Evolutionary conservation across 2,797 vertebrate genomes (phyloP).

Genomic region (Orientallactaga sibirica): DNA sequence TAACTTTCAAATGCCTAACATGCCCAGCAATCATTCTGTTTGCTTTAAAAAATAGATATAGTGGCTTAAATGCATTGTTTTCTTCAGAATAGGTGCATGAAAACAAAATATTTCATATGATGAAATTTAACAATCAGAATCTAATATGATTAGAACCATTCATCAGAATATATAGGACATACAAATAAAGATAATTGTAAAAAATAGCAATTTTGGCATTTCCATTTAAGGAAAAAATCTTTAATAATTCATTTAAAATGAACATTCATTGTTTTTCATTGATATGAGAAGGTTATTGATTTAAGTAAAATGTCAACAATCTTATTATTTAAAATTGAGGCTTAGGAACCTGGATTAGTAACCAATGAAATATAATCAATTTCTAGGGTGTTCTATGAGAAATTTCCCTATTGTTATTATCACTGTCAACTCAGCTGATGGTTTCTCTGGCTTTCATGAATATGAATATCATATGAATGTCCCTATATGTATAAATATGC

Average conservation of each 20-base stretch:
- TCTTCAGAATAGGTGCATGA: slow-evolving; percentile 27
- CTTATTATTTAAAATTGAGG: slow-evolving; percentile 76
- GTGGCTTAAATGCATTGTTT: neutral
- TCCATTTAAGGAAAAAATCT: slow-evolving; percentile 63
- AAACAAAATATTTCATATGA: slow-evolving; percentile 41
- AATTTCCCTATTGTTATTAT: neutral
- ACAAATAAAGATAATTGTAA: slow-evolving; percentile 70
- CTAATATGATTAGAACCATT: slow-evolving; percentile 61
- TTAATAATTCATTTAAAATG: slow-evolving; percentile 70
- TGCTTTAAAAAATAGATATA: neutral
- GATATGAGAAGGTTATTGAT: slow-evolving; percentile 73
- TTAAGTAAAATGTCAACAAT: slow-evolving; percentile 80
- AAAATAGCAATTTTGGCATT: slow-evolving; percentile 71
- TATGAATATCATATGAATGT: neutral
- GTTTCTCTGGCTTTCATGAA: neutral
- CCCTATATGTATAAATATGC: neutral
- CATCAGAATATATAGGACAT: slow-evolving; percentile 23
- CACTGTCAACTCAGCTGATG: neutral
- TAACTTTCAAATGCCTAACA: neutral
- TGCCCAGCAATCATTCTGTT: neutral
- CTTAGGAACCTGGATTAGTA: slow-evolving; percentile 59
- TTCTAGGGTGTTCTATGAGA: slow-evolving; percentile 17
- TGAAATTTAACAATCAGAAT: slow-evolving; percentile 69
- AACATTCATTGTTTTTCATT: slow-evolving; percentile 53
- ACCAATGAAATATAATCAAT: slow-evolving; percentile 50